Conservation (phyloP, 2,113 vertebrate species). For the Hippocampus guttulatus region DNA sequence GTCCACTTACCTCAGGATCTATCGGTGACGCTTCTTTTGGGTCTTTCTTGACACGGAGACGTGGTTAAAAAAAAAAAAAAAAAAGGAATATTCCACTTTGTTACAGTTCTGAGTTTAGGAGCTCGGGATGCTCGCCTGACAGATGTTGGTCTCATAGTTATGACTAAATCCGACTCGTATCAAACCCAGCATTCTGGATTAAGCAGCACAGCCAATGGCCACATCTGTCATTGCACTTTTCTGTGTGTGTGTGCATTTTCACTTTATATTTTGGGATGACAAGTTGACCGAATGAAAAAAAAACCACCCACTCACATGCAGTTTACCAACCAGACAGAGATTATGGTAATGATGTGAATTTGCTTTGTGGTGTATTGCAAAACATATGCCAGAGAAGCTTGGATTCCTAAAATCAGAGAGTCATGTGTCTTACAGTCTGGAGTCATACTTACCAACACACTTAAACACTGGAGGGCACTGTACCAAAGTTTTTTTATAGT, state of each 20-base stretch:
- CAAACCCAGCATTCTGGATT: constrained; percentile 69
- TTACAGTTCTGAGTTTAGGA: constrained; percentile 24
- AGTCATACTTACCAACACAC: background rate
- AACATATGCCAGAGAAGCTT: background rate
- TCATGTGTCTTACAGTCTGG: background rate
- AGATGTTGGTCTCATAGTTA: constrained; percentile 70
- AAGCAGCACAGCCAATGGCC: constrained; percentile 63
- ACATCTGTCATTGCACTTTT: constrained; percentile 67
- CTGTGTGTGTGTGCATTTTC: constrained; percentile 37
- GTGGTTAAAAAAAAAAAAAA: background rate
- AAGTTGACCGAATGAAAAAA: constrained; percentile 10
- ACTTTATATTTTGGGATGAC: constrained; percentile 14
- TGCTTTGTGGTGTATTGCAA: background rate
- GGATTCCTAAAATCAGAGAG: background rate
- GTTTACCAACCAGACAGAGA: background rate
- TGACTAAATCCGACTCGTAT: constrained; percentile 70
- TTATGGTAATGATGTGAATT: constrained; percentile 9
- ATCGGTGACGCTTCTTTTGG: background rate
- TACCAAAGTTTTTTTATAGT: background rate
- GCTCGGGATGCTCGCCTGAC: constrained; percentile 47
- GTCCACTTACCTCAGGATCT: constrained; percentile 49
- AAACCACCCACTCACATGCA: background rate
- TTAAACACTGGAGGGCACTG: background rate
- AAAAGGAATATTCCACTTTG: constrained; percentile 24
- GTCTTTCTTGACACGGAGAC: background rate